Conservation (phyloP, 2,888 invertebrate species). For the Nemapogon koenigi region DNA sequence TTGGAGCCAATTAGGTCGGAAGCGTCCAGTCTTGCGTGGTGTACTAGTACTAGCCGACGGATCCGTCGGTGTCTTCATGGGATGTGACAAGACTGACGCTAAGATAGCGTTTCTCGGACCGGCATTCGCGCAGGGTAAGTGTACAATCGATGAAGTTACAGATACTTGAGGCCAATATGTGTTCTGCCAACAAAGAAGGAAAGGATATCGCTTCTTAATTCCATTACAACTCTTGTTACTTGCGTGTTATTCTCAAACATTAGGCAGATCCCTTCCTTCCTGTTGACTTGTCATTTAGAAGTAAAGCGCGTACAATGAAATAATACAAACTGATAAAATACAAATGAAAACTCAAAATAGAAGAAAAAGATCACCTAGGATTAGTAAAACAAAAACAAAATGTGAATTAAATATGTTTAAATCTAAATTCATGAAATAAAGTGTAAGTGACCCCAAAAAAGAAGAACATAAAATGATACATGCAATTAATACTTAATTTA, state of each 20-base stretch:
- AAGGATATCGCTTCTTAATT: constrained; percentile 55
- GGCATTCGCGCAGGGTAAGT: background rate
- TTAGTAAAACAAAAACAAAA: too few relatives aligned
- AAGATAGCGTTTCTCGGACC: constrained; percentile 10
- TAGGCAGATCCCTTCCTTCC: constrained; percentile 60
- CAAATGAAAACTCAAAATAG: too few relatives aligned
- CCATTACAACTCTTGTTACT: constrained; percentile 21
- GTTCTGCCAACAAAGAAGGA: constrained; percentile 75
- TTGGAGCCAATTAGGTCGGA: constrained; percentile 72
- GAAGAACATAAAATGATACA: too few relatives aligned
- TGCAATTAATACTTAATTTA: too few relatives aligned
- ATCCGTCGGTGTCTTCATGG: constrained; percentile 16
- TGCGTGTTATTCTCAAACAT: constrained; percentile 15
- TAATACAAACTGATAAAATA: too few relatives aligned
- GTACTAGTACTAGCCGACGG: constrained; percentile 18
- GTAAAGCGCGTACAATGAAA: too few relatives aligned
- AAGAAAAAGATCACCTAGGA: too few relatives aligned
- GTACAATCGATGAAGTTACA: too few relatives aligned
- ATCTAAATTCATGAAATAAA: too few relatives aligned
- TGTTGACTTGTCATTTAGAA: too few relatives aligned
- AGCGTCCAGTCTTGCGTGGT: constrained; percentile 69
- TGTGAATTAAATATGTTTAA: too few relatives aligned
- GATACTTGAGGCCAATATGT: constrained; percentile 41
- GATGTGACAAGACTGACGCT: constrained; percentile 29
- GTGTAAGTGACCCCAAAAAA: too few relatives aligned